These are phyloP conservation scores for Philonicus albiceps DNA, from an alignment of 2,888 invertebrate genomes.

Conservation along the genomic window DNA sequence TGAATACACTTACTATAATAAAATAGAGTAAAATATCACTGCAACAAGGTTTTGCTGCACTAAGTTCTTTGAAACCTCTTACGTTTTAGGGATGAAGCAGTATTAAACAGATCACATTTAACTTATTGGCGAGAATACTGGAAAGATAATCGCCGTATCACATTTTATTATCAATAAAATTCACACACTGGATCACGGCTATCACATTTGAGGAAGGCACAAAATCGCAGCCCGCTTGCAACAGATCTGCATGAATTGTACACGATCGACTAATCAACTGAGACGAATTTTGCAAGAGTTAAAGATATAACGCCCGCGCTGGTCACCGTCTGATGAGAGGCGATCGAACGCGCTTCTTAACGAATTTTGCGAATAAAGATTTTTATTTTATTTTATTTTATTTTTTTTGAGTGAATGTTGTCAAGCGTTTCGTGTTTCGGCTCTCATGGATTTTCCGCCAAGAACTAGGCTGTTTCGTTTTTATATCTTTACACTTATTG, in stretches of 20 bases:
- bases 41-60: background rate
- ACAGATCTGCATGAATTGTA: background rate
- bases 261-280: background rate
- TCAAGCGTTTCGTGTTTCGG: background rate
- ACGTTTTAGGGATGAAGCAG: background rate
- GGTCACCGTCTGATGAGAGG: background rate
- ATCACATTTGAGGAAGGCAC: background rate
- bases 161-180: background rate
- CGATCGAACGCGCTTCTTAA: background rate
- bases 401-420: constrained; percentile 3
- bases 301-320: background rate
- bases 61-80: background rate
- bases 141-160: background rate
- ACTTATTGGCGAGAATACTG: background rate
- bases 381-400: background rate
- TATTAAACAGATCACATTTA: background rate
- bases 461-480: background rate
- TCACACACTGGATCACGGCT: background rate
- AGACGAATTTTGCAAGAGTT: background rate
- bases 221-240: background rate
- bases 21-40: background rate
- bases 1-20: background rate
- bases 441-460: background rate
- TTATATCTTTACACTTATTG: background rate
- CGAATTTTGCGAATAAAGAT: background rate